Base-by-base conservation (phyloP, 1,140 invertebrate species). In the Epicauta chinensis region DNA sequence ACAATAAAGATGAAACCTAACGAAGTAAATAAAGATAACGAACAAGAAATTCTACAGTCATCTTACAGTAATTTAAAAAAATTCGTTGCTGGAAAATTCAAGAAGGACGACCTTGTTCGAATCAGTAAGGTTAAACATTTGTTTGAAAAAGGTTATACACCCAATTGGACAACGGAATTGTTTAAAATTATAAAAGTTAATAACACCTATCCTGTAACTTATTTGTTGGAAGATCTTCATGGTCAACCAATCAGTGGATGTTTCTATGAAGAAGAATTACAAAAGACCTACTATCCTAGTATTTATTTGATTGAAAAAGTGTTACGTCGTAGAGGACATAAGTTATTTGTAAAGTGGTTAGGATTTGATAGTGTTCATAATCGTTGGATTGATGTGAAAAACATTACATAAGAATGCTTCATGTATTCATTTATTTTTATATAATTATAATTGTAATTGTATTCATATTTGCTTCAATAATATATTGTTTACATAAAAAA, bases 161-260 rank as follows among this genome's bases (percentile, higher is more conserved):
- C 67, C 7, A 73, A 72, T 51, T 73, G 68, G 66, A 60, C 61
- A 14, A 69, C 61, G 31, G 68, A 73, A 67, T 55, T 71, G 23
- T 73, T 74, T 52, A 65, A 61, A 56, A 62, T 70, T 15, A 45
- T 39, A 17, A 55, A 60, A 47, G 53, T 70, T 46, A 45, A 64
- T 51, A 54, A 58, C 10, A 70, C 67, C 5, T 52, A 64, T 62
- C 66, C 67, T 6, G 31, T 55, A 11, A 71, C 65, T 16, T 70
- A 69, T 60, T 34, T 61, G 37, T 37, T 69, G 16, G 51, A 66
- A 56, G 66, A 71, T 53, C 62, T 48, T 47, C 32, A 58, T 44
- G 57, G 51, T 32, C 17, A 65, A 42, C 39, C 37, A 12, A 68
- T 73, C 16, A 43, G 57, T 38, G 68, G 69, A 14, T 48, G 53